A percentile compares a stretch with the other conserved stretches of the same genome.
These are phyloP conservation scores for Eumaeus atala DNA, from an alignment of 1,140 invertebrate genomes.

Conservation along the genomic window DNA sequence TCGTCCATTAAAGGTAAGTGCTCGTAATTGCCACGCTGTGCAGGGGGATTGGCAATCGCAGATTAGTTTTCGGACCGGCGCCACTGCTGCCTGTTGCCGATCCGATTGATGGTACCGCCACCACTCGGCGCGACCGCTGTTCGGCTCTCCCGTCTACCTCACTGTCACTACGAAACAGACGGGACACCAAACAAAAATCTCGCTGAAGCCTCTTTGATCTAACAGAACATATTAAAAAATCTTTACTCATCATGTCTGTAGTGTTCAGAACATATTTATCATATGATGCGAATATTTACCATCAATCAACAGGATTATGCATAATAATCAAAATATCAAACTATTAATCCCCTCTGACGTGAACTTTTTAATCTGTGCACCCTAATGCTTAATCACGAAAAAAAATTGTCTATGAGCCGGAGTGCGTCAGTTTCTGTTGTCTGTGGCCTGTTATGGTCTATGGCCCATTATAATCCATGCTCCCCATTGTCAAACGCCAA, in stretches of 20 bases:
- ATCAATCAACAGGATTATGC: conserved; percentile 5
- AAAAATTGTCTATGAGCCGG: conserved; percentile 28
- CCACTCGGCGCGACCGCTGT: too few species aligned
- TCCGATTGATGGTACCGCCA: too few species aligned
- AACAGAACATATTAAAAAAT: too few species aligned
- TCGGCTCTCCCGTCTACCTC: too few species aligned
- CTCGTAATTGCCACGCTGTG: too few species aligned
- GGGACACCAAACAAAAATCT: too few species aligned
- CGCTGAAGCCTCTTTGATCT: too few species aligned
- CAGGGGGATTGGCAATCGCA: too few species aligned
- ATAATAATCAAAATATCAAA: conserved; percentile 8
- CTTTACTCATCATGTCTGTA: not conserved
- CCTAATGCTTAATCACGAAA: conserved; percentile 43
- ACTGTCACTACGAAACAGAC: too few species aligned
- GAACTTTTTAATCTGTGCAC: conserved; percentile 16
- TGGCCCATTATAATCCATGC: conserved; percentile 22
- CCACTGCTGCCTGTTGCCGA: too few species aligned
- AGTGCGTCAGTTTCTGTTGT: conserved; percentile 35
- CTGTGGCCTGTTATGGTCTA: conserved; percentile 10
- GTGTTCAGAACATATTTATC: conserved; percentile 1
- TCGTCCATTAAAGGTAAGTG: too few species aligned
- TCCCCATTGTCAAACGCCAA: conserved; percentile 34
- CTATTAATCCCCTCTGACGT: conserved; percentile 2
- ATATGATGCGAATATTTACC: not conserved
- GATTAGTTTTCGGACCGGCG: too few species aligned